phyloP scores from a whole-genome alignment of 2,888 invertebrate genomes.

The Pristionchus entomophagus region DNA sequence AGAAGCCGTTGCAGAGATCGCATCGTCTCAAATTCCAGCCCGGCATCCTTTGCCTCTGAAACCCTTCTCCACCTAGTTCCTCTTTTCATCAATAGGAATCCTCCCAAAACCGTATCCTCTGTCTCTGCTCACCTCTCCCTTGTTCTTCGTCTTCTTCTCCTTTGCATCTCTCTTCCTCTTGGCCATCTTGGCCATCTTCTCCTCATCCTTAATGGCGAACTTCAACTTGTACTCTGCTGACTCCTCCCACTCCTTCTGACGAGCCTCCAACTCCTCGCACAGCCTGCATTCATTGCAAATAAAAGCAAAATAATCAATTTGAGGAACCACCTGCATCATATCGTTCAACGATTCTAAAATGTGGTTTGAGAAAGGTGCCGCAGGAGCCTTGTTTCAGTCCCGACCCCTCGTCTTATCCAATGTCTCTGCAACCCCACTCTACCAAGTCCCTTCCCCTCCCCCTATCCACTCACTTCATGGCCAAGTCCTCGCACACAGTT shows the following conservation, averaged over 20 bases:
- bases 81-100: not conserved
- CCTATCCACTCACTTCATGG: conserved; percentile 47
- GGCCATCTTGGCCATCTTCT: conserved; percentile 69
- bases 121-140: conserved; percentile 62
- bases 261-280: conserved; percentile 64
- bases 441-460: not conserved
- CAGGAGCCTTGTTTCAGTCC: not conserved
- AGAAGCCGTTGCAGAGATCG: too few species aligned
- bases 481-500: conserved; percentile 69
- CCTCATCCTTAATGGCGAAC: conserved; percentile 72
- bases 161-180: conserved; percentile 73
- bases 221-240: conserved; percentile 70
- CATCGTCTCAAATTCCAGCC: too few species aligned
- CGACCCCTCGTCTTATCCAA: not conserved
- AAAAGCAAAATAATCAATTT: not conserved
- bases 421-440: not conserved
- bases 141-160: conserved; percentile 70
- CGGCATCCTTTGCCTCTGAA: too few species aligned
- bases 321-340: not conserved
- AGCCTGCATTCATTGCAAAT: conserved; percentile 46
- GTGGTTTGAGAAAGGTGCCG: not conserved
- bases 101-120: not conserved
- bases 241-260: conserved; percentile 60
- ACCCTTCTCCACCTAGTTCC: too few species aligned
- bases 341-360: too few species aligned